phyloP scores from a whole-genome alignment of 2,113 vertebrate species.

The Haliaeetus leucogaster region DNA sequence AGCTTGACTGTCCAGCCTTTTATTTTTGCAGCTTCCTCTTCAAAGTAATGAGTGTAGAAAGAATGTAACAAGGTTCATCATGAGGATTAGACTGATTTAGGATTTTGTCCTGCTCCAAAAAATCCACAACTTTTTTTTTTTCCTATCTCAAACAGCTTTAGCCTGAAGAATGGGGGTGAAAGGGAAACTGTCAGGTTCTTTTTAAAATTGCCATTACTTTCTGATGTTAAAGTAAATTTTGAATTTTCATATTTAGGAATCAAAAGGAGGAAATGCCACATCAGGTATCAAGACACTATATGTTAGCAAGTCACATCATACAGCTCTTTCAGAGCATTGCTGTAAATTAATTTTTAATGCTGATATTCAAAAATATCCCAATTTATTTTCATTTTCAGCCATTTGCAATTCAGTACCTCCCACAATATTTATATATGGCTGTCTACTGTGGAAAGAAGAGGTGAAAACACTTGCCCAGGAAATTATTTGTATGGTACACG shows the following conservation, averaged over 20 bases:
- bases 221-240: neutral
- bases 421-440: neutral
- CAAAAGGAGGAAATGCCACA: neutral
- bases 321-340: rapidly evolving
- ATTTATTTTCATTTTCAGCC: neutral
- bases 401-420: neutral
- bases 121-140: neutral
- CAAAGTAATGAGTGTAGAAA: neutral
- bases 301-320: neutral
- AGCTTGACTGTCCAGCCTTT: neutral
- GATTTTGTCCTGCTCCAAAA: neutral
- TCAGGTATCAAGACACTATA: neutral
- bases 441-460: neutral
- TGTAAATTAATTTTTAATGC: neutral
- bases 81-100: neutral
- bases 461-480: neutral
- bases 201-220: neutral
- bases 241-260: neutral
- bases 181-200: neutral
- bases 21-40: neutral
- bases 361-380: neutral
- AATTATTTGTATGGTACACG: neutral
- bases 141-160: neutral
- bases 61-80: neutral
- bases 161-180: neutral